Evolutionary conservation across 2,888 invertebrate species (phyloP).

Genomic region (Drosophila longiperda): DNA sequence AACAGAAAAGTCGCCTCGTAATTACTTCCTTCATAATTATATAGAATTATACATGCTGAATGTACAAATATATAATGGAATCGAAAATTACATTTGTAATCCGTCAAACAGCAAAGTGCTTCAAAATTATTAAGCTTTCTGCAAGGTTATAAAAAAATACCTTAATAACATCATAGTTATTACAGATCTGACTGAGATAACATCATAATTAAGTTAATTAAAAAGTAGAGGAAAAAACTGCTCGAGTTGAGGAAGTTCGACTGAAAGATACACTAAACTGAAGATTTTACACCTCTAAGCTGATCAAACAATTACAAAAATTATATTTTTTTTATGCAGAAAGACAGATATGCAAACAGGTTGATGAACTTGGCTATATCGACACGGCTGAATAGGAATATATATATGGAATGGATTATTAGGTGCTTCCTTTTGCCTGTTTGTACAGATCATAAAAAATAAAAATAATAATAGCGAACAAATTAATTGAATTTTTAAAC

Average conservation of each 20-base stretch:
- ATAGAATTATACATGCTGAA: not conserved
- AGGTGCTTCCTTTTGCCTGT: not conserved
- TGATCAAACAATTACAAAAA: not conserved
- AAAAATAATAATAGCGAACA: fast-evolving
- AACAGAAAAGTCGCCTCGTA: not conserved
- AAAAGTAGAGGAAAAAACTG: not conserved
- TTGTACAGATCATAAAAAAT: not conserved
- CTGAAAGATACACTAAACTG: not conserved
- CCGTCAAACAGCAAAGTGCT: not conserved
- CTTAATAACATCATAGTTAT: not conserved
- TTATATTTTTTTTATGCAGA: not conserved
- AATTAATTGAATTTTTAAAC: not conserved
- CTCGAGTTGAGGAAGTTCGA: not conserved
- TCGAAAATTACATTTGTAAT: not conserved
- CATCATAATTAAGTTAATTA: not conserved
- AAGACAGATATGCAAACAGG: not conserved
- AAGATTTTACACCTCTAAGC: not conserved
- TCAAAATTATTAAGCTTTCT: not conserved
- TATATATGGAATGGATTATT: not conserved
- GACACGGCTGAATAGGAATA: not conserved
- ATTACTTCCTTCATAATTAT: not conserved
- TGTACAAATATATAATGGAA: not conserved
- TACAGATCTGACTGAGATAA: not conserved
- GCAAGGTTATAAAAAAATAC: not conserved
- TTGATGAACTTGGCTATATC: not conserved